Percentiles rank a stretch among this genome's conserved stretches.
Evolutionary conservation across 2,888 invertebrate genomes (phyloP).

Genomic region (Drosophila birchii): DNA sequence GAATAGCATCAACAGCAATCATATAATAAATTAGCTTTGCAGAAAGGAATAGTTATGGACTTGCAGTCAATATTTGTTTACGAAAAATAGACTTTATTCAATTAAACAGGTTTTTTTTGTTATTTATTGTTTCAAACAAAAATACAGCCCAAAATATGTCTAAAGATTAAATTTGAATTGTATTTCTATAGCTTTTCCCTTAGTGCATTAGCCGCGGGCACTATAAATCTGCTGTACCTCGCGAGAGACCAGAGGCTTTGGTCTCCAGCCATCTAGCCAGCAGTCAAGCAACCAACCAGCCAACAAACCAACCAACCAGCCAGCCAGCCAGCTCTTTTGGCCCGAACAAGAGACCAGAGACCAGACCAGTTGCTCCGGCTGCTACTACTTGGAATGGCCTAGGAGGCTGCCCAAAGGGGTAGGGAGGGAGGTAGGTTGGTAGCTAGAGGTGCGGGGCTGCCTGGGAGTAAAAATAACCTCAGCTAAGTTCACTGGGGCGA

Average conservation of each 20-base stretch:
- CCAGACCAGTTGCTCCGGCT: conserved; percentile 71
- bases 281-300: conserved; percentile 18
- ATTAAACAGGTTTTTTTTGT: fast-evolving
- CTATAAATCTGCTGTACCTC: conserved; percentile 64
- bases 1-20: not conserved
- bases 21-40: conserved; percentile 3
- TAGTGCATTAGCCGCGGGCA: conserved; percentile 47
- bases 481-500: conserved; percentile 85
- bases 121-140: not conserved
- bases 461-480: conserved; percentile 84
- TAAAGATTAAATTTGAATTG: not conserved
- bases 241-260: conserved; percentile 43
- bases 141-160: not conserved
- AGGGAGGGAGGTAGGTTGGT: not conserved
- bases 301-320: conserved; percentile 28
- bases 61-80: not conserved
- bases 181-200: not conserved
- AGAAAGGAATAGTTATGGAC: not conserved
- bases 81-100: not conserved
- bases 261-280: conserved; percentile 29
- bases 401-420: conserved; percentile 10
- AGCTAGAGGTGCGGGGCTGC: conserved; percentile 33
- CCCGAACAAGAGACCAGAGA: conserved; percentile 62
- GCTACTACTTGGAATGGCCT: conserved; percentile 56
- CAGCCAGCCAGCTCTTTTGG: conserved; percentile 31